These are phyloP conservation scores for Trachelus iudaicus DNA, from an alignment of 2,888 invertebrate genomes.

Conservation along the genomic window DNA sequence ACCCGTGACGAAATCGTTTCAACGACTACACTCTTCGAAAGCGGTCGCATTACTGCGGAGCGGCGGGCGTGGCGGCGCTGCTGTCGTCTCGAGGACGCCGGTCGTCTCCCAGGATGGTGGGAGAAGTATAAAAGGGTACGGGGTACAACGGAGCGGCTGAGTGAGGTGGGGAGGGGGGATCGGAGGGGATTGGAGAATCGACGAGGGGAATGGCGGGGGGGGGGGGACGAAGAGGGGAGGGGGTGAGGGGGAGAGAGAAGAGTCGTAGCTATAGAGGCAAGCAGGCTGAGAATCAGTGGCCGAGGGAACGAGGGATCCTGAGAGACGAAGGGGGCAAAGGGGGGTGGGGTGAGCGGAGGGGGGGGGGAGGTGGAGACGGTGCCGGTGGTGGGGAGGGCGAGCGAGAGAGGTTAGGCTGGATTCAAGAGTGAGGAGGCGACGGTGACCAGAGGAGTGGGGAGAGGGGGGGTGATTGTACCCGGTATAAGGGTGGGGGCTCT, in stretches of 20 bases:
- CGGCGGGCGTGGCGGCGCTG: slow-evolving; percentile 54
- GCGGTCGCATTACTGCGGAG: slow-evolving; percentile 62
- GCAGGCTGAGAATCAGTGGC: slow-evolving; percentile 10
- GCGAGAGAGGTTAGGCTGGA: neutral
- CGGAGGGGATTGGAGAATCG: slow-evolving; percentile 10
- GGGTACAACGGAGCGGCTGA: slow-evolving; percentile 17
- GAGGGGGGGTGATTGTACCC: neutral
- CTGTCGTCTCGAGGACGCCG: slow-evolving; percentile 32
- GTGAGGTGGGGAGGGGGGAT: slow-evolving; percentile 21
- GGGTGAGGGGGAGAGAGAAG: slow-evolving; percentile 12
- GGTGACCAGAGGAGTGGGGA: slow-evolving; percentile 10
- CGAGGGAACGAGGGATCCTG: slow-evolving; percentile 10
- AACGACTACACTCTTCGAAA: slow-evolving; percentile 47
- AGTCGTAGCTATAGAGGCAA: slow-evolving; percentile 19
- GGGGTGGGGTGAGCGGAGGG: slow-evolving; percentile 23
- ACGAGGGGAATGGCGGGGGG: slow-evolving; percentile 16
- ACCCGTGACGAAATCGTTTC: neutral
- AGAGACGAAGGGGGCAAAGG: slow-evolving; percentile 22
- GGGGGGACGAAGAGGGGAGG: slow-evolving; percentile 26
- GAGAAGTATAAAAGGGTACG: slow-evolving; percentile 6
- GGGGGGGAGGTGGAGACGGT: slow-evolving; percentile 18
- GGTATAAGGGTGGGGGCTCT: slow-evolving; percentile 17
- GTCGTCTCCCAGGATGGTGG: slow-evolving; percentile 9
- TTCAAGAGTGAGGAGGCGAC: neutral
- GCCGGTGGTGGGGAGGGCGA: slow-evolving; percentile 3